phyloP scores from a whole-genome alignment of 1,140 invertebrate species.

The Phymastichus coffea region DNA sequence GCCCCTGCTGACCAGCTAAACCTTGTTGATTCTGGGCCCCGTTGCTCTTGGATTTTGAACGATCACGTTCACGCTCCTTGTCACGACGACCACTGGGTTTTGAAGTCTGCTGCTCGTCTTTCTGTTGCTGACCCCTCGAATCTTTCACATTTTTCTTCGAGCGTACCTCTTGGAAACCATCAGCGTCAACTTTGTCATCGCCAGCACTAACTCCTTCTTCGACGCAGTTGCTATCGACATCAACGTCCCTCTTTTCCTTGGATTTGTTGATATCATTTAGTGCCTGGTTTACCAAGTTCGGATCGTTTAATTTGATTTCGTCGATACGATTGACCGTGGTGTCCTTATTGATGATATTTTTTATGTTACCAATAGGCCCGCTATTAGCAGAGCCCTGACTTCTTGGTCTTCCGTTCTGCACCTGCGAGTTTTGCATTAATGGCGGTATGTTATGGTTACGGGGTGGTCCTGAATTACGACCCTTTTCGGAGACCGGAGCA shows the following conservation, averaged over 20 bases:
- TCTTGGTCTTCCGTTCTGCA: constrained; percentile 43
- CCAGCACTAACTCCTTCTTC: constrained; percentile 38
- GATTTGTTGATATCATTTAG: constrained; percentile 56
- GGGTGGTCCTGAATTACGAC: constrained; percentile 35
- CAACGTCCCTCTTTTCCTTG: constrained; percentile 48
- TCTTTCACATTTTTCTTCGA: constrained; percentile 76
- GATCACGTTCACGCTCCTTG: constrained; percentile 50
- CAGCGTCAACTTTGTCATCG: constrained; percentile 58
- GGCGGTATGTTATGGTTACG: constrained; percentile 43
- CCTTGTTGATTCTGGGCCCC: constrained; percentile 26
- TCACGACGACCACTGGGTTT: constrained; percentile 51
- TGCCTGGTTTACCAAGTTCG: constrained; percentile 60
- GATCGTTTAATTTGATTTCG: constrained; percentile 61
- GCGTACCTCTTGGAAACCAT: constrained; percentile 85
- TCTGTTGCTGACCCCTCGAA: constrained; percentile 55
- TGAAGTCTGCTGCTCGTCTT: constrained; percentile 50
- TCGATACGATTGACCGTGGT: constrained; percentile 61
- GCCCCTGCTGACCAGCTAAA: constrained; percentile 34
- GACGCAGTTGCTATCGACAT: constrained; percentile 56
- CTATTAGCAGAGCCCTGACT: constrained; percentile 41
- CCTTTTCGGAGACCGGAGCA: constrained; percentile 50
- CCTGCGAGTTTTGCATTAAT: constrained; percentile 41
- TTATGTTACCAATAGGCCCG: constrained; percentile 34
- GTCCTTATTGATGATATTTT: constrained; percentile 44
- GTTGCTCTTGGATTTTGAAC: constrained; percentile 50